Evolutionary conservation across 2,113 vertebrate genomes (phyloP), one percentile per base, ranked within the genome.

Genomic region (Menura novaehollandiae): DNA sequence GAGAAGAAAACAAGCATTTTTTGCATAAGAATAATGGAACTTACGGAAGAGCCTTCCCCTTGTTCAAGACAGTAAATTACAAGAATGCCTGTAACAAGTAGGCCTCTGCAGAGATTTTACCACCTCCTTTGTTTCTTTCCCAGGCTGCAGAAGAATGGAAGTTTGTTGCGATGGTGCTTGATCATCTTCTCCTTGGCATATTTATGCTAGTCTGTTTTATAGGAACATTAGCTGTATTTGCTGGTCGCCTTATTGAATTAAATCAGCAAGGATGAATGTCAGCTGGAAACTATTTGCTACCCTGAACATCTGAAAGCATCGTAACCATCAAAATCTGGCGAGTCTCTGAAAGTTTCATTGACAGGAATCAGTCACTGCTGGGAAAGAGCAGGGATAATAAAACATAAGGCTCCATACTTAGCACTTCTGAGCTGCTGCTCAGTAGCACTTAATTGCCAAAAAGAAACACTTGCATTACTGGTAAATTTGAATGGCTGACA

Each of bases 111-210:
- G 46, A 69, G 20, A 49, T 52, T 72, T 93, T 88, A 95, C 71
- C 35, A 55, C 59, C 67, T 79, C 19, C 27, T 94, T 92, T 94
- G 32, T 83, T 88, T 97, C 94, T 82, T 93, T 88, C 58, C 28
- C 93, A 99, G 99, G 99, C 99, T 13, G 98, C 99, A 4, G 99
- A 99, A 97, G 99, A 99, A 96, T 99, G 99, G 99, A 99, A 99
- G 97, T 99, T 99, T 7, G 99, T 99, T 6, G 99, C 99, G 1
- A 99, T 99, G 99, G 99, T 99, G 58, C 89, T 99, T 96, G 99
- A 99, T 95, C 99, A 99, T 97, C 98, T 99, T 95, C 98, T 99
- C 92, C 98, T 99, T 17, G 99, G 98, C 17, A 98, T 99, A 95
- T 99, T 99, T 98, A 99, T 99, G 99, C 96, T 98, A 1, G 99